Evolutionary conservation across 2,797 vertebrate genomes (phyloP), one percentile per base, ranked within the genome.

Genomic region (Poliocrania exsul): DNA sequence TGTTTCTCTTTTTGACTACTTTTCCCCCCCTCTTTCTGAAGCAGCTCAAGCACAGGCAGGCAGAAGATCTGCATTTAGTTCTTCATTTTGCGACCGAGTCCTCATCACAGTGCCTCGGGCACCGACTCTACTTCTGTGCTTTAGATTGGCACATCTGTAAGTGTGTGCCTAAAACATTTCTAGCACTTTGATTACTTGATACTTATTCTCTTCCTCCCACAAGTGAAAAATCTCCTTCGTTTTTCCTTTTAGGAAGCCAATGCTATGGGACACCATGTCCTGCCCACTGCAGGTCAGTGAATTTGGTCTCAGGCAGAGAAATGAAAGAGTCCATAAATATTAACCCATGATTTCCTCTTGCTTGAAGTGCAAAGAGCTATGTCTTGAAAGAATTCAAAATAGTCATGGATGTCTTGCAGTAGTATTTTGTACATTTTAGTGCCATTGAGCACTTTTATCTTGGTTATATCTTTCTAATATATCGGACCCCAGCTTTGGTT

Each of bases 61-160:
- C 66, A 88, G 75, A 94, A 89, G 60, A 86, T 85, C 81, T 87
- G 46, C 83, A 74, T 90, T 92, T 82, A 67, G 57, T 80, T 92
- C 83, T 66, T 89, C 46, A 37, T 90, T 89, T 87, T 83, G 71
- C 26, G 31, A 89, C 88, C 61, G 66, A 93, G 74, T 61, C 81
- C 44, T 86, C 60, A 42, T 86, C 81, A 65, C 79, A 77, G 88
- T 0, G 21, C 90, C 84, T 94, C 5, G 4, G 87, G 92, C 81
- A 61, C 81, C 21, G 53, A 69, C 84, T 95, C 50, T 65, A 20
- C 56, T 71, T 53, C 19, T 18, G 54, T 71, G 86, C 67, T 87
- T 82, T 24, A 80, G 31, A 40, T 77, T 50, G 31, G 47, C 6
- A 0, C 69, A 67, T 82, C 86, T 94, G 67, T 78, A 92, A 91